A percentile compares a stretch with the other conserved stretches of the same genome.
Conservation (phyloP, 2,797 vertebrate genomes). For the Zenarchopterus dispar region DNA sequence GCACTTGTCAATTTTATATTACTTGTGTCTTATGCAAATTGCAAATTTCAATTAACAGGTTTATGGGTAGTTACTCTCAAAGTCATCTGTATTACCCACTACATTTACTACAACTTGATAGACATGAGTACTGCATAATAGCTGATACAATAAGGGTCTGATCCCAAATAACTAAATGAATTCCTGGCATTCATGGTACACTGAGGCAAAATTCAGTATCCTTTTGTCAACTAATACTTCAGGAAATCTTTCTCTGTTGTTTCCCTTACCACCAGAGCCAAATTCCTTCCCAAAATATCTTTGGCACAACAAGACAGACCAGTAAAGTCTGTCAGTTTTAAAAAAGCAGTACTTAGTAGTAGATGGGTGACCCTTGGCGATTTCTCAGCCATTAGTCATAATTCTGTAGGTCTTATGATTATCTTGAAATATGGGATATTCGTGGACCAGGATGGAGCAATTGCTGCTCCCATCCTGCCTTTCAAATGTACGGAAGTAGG, state of each 20-base stretch:
- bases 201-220: conserved; percentile 37
- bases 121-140: too few species aligned
- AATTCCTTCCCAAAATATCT: conserved; percentile 60
- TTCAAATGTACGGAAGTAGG: conserved; percentile 75
- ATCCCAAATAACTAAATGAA: conserved; percentile 6
- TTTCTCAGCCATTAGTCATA: conserved; percentile 32
- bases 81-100: too few species aligned
- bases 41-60: too few species aligned
- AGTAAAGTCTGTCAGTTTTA: conserved; percentile 17
- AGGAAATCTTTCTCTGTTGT: conserved; percentile 70
- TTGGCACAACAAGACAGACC: conserved; percentile 54
- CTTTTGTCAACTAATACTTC: conserved; percentile 40
- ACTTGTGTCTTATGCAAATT: too few species aligned
- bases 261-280: conserved; percentile 40
- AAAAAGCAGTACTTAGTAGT: conserved; percentile 32
- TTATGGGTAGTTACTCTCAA: too few species aligned
- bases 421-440: conserved; percentile 74
- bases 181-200: conserved; percentile 41
- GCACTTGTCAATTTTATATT: too few species aligned
- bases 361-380: conserved; percentile 30
- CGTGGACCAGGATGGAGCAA: conserved; percentile 57
- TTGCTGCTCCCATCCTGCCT: conserved; percentile 81
- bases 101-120: too few species aligned
- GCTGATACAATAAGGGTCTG: too few species aligned
- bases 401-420: conserved; percentile 37